A percentile compares a stretch with the other conserved stretches of the same genome.
These are phyloP conservation scores for Thomomys bottae DNA, from an alignment of 2,113 vertebrate genomes.

Conservation along the genomic window DNA sequence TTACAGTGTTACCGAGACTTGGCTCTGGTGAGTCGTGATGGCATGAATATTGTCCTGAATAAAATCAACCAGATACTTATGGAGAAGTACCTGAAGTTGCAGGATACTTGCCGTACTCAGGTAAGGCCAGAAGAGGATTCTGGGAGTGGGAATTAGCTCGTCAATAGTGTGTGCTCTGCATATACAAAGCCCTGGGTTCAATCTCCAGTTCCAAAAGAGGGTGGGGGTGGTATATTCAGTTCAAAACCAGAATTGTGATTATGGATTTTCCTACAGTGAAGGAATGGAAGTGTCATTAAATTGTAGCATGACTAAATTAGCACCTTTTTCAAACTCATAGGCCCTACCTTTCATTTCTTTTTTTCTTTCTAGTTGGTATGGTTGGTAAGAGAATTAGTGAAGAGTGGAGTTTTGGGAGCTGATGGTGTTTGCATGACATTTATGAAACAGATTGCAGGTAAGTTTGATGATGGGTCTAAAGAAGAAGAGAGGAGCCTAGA, in stretches of 20 bases:
- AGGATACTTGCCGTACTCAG: slow-evolving; percentile 92
- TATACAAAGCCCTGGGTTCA: neutral
- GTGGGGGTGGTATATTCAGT: neutral
- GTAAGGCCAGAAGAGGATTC: slow-evolving; percentile 73
- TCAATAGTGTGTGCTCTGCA: neutral
- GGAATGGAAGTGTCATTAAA: neutral
- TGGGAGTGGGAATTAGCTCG: neutral
- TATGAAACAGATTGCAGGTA: slow-evolving; percentile 98
- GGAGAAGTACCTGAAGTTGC: slow-evolving; percentile 96
- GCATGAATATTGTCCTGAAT: slow-evolving; percentile 93
- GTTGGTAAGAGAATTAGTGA: slow-evolving; percentile 95
- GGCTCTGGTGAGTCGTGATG: slow-evolving; percentile 94
- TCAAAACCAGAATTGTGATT: neutral
- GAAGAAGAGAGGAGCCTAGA: neutral
- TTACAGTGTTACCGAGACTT: slow-evolving; percentile 94
- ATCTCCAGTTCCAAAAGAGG: neutral
- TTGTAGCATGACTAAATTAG: neutral
- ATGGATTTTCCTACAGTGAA: neutral
- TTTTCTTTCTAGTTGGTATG: slow-evolving; percentile 90
- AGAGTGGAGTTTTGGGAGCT: slow-evolving; percentile 92
- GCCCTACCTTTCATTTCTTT: neutral
- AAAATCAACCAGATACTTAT: slow-evolving; percentile 98
- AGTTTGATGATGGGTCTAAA: slow-evolving; percentile 20
- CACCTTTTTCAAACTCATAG: neutral
- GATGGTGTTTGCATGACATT: slow-evolving; percentile 97